A percentile compares a stretch with the other conserved stretches of the same genome.
phyloP scores from a whole-genome alignment of 23 tunicate species.

The Ascidia mentula region DNA sequence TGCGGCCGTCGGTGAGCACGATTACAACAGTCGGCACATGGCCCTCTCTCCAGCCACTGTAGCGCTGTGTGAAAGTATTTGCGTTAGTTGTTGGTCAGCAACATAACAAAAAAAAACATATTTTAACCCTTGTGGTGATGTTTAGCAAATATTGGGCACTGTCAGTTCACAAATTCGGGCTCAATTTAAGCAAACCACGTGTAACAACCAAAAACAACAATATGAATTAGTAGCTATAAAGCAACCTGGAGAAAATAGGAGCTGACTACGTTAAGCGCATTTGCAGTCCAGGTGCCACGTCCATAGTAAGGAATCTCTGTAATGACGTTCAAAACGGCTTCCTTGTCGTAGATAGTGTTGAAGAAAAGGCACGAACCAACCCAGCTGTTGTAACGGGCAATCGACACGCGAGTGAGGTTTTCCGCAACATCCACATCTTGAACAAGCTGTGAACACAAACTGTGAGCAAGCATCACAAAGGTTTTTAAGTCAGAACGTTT shows the following conservation, averaged over 20 bases:
- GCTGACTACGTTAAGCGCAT: constrained; percentile 41
- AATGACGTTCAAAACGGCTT: constrained; percentile 43
- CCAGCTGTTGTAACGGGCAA: constrained; percentile 78
- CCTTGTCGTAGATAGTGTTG: constrained; percentile 35
- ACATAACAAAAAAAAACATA: background rate
- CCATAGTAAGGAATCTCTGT: constrained; percentile 80
- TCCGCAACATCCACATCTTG: constrained; percentile 38
- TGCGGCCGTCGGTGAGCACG: constrained; percentile 63
- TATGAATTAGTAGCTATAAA: too few relatives aligned
- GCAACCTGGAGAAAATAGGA: constrained; percentile 59
- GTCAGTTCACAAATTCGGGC: background rate
- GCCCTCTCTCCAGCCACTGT: constrained; percentile 80
- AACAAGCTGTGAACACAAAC: constrained; percentile 39
- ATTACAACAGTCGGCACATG: constrained; percentile 54
- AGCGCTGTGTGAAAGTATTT: constrained; percentile 27
- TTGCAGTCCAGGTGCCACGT: constrained; percentile 64
- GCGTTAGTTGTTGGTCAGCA: background rate
- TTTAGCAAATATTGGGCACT: too few relatives aligned
- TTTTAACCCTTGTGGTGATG: too few relatives aligned
- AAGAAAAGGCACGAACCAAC: constrained; percentile 59
- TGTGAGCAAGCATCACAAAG: too few relatives aligned
- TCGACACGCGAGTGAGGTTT: constrained; percentile 44
- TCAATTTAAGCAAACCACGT: too few relatives aligned
- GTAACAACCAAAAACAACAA: too few relatives aligned
- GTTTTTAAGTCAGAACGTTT: too few relatives aligned